Conservation (phyloP, 2,113 vertebrate genomes). For the Hemiscyllium ocellatum region DNA sequence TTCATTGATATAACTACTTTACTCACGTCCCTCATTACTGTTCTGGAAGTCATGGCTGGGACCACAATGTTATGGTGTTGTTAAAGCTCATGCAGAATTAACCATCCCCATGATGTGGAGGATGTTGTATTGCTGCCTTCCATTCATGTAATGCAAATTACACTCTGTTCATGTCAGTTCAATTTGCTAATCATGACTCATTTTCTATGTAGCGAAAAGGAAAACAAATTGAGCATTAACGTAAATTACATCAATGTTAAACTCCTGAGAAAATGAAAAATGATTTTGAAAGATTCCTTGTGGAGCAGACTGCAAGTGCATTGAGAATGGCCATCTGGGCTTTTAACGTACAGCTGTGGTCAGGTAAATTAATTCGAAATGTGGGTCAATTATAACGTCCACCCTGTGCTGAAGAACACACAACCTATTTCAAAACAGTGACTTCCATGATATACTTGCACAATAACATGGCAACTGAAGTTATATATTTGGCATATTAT, state of each 20-base stretch:
- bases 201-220: slow-evolving; percentile 30
- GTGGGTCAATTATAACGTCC: slow-evolving; percentile 4
- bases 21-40: background rate
- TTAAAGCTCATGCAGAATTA: background rate
- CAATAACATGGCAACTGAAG: background rate
- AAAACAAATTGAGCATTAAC: slow-evolving; percentile 37
- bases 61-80: background rate
- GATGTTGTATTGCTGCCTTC: slow-evolving; percentile 7
- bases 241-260: slow-evolving; percentile 27
- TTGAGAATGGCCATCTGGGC: background rate
- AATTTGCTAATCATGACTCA: slow-evolving; percentile 37
- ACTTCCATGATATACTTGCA: background rate
- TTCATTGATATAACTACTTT: background rate
- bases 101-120: background rate
- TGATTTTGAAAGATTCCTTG: slow-evolving; percentile 22
- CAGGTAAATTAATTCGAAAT: slow-evolving; percentile 7
- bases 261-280: slow-evolving; percentile 33
- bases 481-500: background rate
- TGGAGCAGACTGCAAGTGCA: background rate
- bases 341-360: slow-evolving; percentile 20
- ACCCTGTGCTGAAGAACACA: background rate
- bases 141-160: slow-evolving; percentile 34
- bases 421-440: background rate
- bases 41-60: background rate
- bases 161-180: slow-evolving; percentile 25